Evolutionary conservation across 2,113 vertebrate species (phyloP).

Genomic region (Chaetorhynchus papuensis): DNA sequence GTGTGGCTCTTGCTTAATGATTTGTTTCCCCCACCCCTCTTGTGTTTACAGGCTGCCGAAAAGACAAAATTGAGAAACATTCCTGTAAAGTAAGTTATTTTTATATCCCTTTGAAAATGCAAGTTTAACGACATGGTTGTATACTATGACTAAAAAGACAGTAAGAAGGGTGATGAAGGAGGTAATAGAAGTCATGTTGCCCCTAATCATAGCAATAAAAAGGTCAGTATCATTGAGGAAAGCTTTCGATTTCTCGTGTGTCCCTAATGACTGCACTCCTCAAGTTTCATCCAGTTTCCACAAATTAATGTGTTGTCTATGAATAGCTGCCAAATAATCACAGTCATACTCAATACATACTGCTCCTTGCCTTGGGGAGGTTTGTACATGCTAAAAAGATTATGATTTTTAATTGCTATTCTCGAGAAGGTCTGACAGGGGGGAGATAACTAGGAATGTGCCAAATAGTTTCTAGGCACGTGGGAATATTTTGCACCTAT

Average conservation of each 20-base stretch:
- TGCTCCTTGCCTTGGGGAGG: constrained; percentile 57
- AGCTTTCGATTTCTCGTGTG: neutral
- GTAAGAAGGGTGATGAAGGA: neutral
- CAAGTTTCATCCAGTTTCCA: constrained; percentile 61
- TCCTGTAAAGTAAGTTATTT: constrained; percentile 86
- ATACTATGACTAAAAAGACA: neutral
- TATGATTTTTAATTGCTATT: constrained; percentile 69
- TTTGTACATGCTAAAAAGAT: constrained; percentile 69
- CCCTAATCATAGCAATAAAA: constrained; percentile 19
- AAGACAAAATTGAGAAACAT: constrained; percentile 89
- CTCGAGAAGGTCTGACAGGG: constrained; percentile 57
- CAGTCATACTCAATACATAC: constrained; percentile 49
- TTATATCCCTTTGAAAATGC: constrained; percentile 32
- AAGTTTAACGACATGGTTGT: neutral
- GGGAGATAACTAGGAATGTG: constrained; percentile 35
- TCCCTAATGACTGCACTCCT: constrained; percentile 28
- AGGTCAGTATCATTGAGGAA: neutral
- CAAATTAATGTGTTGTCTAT: constrained; percentile 65
- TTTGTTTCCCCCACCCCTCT: constrained; percentile 51
- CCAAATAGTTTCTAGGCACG: constrained; percentile 56
- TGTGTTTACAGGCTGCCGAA: constrained; percentile 86
- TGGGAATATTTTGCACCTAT: constrained; percentile 52
- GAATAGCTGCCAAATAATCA: constrained; percentile 68
- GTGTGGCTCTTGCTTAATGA: constrained; percentile 43
- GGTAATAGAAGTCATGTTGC: constrained; percentile 15